Percentiles rank a stretch among this genome's conserved stretches.
phyloP scores from a whole-genome alignment of 2,888 invertebrate species.

The Ariolimax columbianus region DNA sequence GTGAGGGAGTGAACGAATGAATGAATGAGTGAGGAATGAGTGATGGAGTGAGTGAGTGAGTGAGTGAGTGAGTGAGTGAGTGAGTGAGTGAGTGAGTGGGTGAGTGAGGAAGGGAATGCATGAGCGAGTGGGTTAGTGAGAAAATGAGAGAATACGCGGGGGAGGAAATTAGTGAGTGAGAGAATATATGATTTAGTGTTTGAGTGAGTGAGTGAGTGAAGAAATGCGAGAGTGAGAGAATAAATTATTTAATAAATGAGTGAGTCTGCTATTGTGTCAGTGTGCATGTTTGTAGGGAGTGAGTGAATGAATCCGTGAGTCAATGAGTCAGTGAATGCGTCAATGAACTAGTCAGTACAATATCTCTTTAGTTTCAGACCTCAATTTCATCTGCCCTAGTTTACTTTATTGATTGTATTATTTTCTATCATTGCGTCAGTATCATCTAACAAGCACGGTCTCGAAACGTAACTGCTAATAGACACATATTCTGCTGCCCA shows the following conservation, averaged over 20 bases:
- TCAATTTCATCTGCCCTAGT: too few relatives aligned
- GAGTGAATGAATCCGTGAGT: not conserved
- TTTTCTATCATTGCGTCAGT: too few relatives aligned
- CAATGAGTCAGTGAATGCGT: not conserved
- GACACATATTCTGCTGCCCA: too few relatives aligned
- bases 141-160: not conserved
- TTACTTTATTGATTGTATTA: too few relatives aligned
- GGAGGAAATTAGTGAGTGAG: not conserved
- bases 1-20: not conserved
- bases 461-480: too few relatives aligned
- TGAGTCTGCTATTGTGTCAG: not conserved
- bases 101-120: not conserved
- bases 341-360: too few relatives aligned
- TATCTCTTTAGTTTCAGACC: too few relatives aligned
- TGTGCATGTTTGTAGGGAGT: not conserved
- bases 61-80: not conserved
- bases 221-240: not conserved
- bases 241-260: not conserved
- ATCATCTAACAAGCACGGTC: too few relatives aligned
- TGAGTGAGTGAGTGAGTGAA: not conserved
- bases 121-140: not conserved
- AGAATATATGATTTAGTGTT: not conserved
- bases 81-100: not conserved
- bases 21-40: not conserved
- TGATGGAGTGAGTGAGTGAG: not conserved